Evolutionary conservation across 2,797 vertebrate genomes (phyloP).

Genomic region (Hydrophis major): DNA sequence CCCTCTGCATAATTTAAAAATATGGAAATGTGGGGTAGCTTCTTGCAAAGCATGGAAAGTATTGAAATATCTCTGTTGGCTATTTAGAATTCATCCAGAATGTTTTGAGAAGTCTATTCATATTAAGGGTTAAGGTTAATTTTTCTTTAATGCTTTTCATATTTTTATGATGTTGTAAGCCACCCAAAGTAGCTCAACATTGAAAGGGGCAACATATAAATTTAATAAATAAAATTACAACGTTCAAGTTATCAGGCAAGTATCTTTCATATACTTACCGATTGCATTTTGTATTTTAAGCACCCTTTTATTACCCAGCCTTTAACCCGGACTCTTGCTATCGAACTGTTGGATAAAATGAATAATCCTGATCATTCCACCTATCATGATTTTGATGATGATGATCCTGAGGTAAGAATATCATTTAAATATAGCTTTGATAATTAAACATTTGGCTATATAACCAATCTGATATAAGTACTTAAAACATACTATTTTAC

Average conservation of each 20-base stretch:
- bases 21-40: not conserved
- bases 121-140: not conserved
- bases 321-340: conserved; percentile 92
- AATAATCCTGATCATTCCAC: conserved; percentile 96
- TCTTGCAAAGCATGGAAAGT: not conserved
- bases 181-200: not conserved
- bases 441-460: fast-evolving
- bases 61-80: not conserved
- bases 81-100: not conserved
- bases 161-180: not conserved
- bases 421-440: not conserved
- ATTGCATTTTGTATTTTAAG: conserved; percentile 69
- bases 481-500: not conserved
- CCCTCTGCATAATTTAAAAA: not conserved
- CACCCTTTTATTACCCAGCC: conserved; percentile 96
- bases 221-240: not conserved
- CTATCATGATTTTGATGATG: conserved; percentile 92
- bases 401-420: conserved; percentile 88
- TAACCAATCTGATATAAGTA: not conserved
- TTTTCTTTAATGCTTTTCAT: not conserved
- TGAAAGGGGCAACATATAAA: not conserved
- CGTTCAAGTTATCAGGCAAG: conserved; percentile 29
- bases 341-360: conserved; percentile 94
- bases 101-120: not conserved
- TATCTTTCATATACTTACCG: not conserved